These are phyloP conservation scores for Tichodroma muraria DNA, from an alignment of 2,113 vertebrate species.

Conservation along the genomic window DNA sequence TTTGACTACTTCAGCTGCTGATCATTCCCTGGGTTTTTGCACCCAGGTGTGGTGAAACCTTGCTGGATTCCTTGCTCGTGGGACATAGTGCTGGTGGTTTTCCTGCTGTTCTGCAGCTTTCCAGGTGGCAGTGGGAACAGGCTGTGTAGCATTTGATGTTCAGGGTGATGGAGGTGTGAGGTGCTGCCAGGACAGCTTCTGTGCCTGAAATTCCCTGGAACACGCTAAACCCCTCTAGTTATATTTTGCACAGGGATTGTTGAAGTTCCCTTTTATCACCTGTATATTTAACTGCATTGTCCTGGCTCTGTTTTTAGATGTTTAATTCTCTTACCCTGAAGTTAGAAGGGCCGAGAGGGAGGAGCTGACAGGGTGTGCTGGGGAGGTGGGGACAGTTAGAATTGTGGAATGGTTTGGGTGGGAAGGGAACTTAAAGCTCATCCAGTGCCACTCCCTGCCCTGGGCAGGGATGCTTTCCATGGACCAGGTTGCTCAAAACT, in stretches of 20 bases:
- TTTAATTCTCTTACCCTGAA: not conserved
- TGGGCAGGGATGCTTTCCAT: not conserved
- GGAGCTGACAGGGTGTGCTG: not conserved
- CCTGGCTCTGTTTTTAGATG: not conserved
- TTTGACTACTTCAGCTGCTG: not conserved
- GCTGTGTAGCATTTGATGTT: not conserved
- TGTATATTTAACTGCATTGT: rapidly evolving
- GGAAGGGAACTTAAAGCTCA: not conserved
- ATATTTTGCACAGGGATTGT: not conserved
- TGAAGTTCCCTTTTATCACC: not conserved
- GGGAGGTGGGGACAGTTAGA: too few relatives aligned
- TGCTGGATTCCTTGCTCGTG: not conserved
- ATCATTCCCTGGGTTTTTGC: not conserved
- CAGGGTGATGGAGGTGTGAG: not conserved
- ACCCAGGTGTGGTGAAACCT: rapidly evolving
- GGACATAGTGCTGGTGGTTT: not conserved
- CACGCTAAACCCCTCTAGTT: not conserved
- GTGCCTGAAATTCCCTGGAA: not conserved
- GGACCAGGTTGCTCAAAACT: not conserved
- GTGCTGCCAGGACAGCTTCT: not conserved
- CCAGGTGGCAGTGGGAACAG: not conserved
- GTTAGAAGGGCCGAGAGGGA: not conserved
- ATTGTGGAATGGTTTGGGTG: not conserved
- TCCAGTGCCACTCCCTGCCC: not conserved
- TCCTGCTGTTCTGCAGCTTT: not conserved